Base-by-base conservation (phyloP, 2,888 invertebrate genomes). In the Odontocerum albicorne region DNA sequence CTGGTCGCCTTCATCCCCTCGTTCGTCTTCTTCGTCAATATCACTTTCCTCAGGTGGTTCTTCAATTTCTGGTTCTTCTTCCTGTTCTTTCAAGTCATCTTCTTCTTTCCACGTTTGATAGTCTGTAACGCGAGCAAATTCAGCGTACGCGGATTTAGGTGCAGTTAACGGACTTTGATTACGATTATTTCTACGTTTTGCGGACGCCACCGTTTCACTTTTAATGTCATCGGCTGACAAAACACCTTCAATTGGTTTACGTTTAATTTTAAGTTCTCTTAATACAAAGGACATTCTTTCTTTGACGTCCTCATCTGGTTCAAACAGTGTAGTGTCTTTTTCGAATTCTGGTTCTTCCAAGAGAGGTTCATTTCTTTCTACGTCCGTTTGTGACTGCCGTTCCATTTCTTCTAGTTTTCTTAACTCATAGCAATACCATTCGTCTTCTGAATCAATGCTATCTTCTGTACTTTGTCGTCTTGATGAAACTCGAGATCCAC, bases 371-470 rank as follows among this genome's bases (percentile, higher is more conserved):
- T 84, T 84, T 69, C 87, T 79, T 62, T 85, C 83, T 33, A 75
- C 68, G 64, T 88, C 87, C 52, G 85, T 64, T 63, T 85, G 83
- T 2, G 85, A 84, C 61, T 87, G 87, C 60, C 87, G 80, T 70
- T 93, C 93, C 72, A 93, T 80, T 71, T 92, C 90, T 71, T 94
- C 92, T 27, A 94, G 72, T 70, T 93, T 92, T 50, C 90, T 77
- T 53, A 93, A 70, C 68, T 94, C 93, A 68, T 94, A 92, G 65
- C 91, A 90, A 66, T 92, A 94, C 88, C 93, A 94, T 69, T 94
- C 93, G 67, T 94, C 94, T 72, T 94, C 94, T 19, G 91, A 92
- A 69, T 94, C 94, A 53, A 94, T 93, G 65, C 92, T 92, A 64
- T 93, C 93, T 73, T 94, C 94, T 0, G 93, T 93, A 66, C 92